A percentile compares a stretch with the other conserved stretches of the same genome.
phyloP scores from a whole-genome alignment of 2,113 vertebrate species.

The Alces alces region DNA sequence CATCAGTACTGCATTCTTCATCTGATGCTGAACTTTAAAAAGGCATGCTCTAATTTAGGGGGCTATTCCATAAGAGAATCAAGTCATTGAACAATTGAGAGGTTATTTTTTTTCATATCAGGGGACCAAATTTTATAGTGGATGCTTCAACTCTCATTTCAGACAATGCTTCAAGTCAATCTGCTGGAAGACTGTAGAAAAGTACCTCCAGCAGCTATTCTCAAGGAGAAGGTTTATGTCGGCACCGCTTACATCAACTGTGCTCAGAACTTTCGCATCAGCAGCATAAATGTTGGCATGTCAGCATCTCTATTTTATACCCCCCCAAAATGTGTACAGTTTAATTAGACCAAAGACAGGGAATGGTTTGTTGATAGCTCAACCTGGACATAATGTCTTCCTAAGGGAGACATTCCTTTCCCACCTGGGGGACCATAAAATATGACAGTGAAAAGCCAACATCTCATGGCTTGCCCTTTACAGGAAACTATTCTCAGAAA shows the following conservation, averaged over 20 bases:
- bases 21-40: neutral
- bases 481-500: neutral
- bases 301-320: slow-evolving; percentile 78
- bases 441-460: slow-evolving; percentile 25
- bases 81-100: neutral
- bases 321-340: slow-evolving; percentile 57
- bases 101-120: neutral
- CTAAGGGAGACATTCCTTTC: slow-evolving; percentile 31
- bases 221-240: slow-evolving; percentile 74
- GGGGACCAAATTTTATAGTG: neutral
- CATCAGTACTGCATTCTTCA: neutral
- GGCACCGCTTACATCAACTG: slow-evolving; percentile 65
- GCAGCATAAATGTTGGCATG: slow-evolving; percentile 67
- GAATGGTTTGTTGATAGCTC: slow-evolving; percentile 57
- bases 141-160: neutral
- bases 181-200: neutral
- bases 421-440: neutral
- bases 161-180: slow-evolving; percentile 21
- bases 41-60: neutral
- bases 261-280: slow-evolving; percentile 72
- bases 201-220: slow-evolving; percentile 62
- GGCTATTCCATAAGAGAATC: neutral
- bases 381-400: slow-evolving; percentile 66
- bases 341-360: slow-evolving; percentile 75
- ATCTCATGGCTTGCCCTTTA: neutral